Evolutionary conservation across 2,113 vertebrate species (phyloP).

Genomic region (Phaethornis superciliosus): DNA sequence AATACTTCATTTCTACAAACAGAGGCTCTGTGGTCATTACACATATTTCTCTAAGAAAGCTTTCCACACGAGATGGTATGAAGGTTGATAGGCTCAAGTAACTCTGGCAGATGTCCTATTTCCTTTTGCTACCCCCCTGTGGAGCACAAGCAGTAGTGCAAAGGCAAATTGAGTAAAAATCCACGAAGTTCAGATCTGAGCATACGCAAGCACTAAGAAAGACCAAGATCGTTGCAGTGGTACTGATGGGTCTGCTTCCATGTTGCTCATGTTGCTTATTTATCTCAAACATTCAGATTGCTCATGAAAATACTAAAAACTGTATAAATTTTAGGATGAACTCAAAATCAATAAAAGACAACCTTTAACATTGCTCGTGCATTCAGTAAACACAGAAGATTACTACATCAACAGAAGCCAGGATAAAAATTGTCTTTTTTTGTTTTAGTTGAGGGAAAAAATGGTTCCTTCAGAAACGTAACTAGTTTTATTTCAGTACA

Average conservation of each 20-base stretch:
- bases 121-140: background rate
- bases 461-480: background rate
- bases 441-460: background rate
- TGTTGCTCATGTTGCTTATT: background rate
- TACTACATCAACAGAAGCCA: background rate
- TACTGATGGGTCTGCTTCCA: background rate
- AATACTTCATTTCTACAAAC: background rate
- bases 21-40: accelerated
- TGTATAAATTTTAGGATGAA: background rate
- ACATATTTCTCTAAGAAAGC: background rate
- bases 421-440: background rate
- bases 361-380: background rate
- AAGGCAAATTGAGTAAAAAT: background rate
- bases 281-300: background rate
- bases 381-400: background rate
- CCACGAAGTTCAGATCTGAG: background rate
- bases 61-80: background rate
- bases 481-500: background rate
- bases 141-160: background rate
- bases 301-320: background rate
- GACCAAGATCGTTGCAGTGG: background rate
- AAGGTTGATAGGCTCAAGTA: accelerated
- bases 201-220: background rate
- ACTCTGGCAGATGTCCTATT: background rate
- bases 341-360: background rate